Evolutionary conservation across 1,140 invertebrate species (phyloP).

Genomic region (Idris sp.): DNA sequence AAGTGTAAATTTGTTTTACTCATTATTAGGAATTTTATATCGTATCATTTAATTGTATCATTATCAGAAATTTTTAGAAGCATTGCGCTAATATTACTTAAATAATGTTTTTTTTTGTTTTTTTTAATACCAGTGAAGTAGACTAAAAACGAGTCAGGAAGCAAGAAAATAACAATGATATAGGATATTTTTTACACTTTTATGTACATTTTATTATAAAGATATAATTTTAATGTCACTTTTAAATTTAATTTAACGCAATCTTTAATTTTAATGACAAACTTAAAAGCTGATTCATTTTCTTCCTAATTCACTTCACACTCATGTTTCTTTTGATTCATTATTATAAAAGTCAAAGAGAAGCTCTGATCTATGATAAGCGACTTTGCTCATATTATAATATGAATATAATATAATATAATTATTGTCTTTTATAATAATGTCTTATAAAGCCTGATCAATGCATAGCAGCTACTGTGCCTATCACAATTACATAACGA

Average conservation of each 20-base stretch:
- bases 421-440: conserved; percentile 49
- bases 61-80: conserved; percentile 27
- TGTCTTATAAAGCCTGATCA: conserved; percentile 39
- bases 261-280: too few relatives aligned
- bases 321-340: conserved; percentile 5
- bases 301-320: not conserved
- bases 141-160: not conserved
- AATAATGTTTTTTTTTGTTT: conserved; percentile 9
- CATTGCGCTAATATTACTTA: conserved; percentile 23
- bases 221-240: too few relatives aligned
- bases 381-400: conserved; percentile 38
- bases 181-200: not conserved
- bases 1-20: conserved; percentile 18
- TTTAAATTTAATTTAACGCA: too few relatives aligned
- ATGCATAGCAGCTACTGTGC: conserved; percentile 49
- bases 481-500: conserved; percentile 41
- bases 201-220: too few relatives aligned
- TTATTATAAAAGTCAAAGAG: conserved; percentile 22
- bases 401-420: too few relatives aligned
- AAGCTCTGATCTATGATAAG: conserved; percentile 25
- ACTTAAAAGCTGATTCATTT: not conserved
- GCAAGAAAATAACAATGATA: not conserved
- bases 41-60: conserved; percentile 32
- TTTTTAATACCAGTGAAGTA: not conserved
- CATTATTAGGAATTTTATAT: conserved; percentile 12